Conservation (phyloP, 1,140 invertebrate genomes). For the Drosophila eugracilis region DNA sequence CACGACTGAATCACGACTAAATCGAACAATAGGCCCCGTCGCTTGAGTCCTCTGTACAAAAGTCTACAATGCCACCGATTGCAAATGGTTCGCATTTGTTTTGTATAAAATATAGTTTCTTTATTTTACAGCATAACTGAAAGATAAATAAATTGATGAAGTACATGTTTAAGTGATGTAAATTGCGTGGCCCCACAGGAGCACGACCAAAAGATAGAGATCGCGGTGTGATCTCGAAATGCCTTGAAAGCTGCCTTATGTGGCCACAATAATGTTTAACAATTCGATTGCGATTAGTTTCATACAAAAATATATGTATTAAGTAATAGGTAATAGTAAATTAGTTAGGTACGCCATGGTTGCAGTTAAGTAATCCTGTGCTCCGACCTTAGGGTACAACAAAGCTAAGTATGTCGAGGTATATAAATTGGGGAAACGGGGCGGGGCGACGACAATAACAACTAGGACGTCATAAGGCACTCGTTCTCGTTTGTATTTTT, state of each 20-base stretch:
- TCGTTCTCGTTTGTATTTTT: conserved; percentile 43
- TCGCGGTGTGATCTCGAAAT: conserved; percentile 7
- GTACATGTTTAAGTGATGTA: conserved; percentile 41
- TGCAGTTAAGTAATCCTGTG: conserved; percentile 46
- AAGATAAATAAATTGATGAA: conserved; percentile 56
- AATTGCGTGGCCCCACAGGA: conserved; percentile 25
- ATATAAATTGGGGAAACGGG: conserved; percentile 35
- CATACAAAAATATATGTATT: conserved; percentile 46
- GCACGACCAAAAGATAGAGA: not conserved
- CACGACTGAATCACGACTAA: conserved; percentile 36
- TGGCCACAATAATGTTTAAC: conserved; percentile 34
- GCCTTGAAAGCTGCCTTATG: not conserved
- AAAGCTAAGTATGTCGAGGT: conserved; percentile 46
- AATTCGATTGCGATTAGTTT: conserved; percentile 47
- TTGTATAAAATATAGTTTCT: conserved; percentile 71
- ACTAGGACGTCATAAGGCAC: conserved; percentile 66
- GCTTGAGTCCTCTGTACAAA: conserved; percentile 51
- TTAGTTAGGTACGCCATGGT: conserved; percentile 48
- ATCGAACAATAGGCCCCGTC: conserved; percentile 35
- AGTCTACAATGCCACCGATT: conserved; percentile 18
- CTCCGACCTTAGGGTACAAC: conserved; percentile 26
- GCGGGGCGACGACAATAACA: conserved; percentile 36
- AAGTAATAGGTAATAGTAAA: conserved; percentile 39
- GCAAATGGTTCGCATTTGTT: conserved; percentile 14
- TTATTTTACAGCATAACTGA: conserved; percentile 67